Base-by-base conservation (phyloP, 2,113 vertebrate species). In the Boleophthalmus pectinirostris region DNA sequence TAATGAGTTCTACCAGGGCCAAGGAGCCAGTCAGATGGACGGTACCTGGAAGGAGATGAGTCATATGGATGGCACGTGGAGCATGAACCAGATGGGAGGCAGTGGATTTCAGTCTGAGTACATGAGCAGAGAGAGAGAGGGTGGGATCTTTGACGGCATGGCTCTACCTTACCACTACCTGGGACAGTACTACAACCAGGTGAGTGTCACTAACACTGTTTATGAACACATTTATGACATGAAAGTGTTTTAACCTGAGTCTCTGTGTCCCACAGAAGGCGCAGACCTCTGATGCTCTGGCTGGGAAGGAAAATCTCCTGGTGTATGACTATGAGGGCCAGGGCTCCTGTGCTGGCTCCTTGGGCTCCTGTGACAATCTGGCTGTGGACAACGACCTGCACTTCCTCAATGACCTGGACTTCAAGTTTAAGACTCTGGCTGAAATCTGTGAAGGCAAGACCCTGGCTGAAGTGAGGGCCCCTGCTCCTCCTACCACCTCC, bases 371-470 rank as follows among this genome's bases (percentile, higher is more conserved):
- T 88, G 96, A 95, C 73, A 89, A 93, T 85, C 93, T 96, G 43
- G 93, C 92, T 69, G 90, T 92, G 61, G 93, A 94, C 24, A 83
- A 90, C 33, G 95, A 96, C 13, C 93, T 96, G 51, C 93, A 85
- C 0, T 96, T 91, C 78, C 92, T 97, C 68, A 93, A 96, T 67
- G 92, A 95, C 21, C 78, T 97, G 70, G 96, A 94, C 66, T 93
- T 94, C 60, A 97, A 97, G 91, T 97, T 97, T 82, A 96, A 91
- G 82, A 96, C 95, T 45, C 84, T 98, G 5, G 97, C 97, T n/a
- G 94, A 96, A 71, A 93, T 98, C 73, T 98, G 97, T 68, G 86
- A 94, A 56, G 93, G 93, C 64, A 90, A 92, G 81, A 88, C 78
- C 35, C n/a, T 15, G 58, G 53, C 29, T 15, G 83, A 82, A 12